A percentile compares a stretch with the other conserved stretches of the same genome.
These are phyloP conservation scores for Pachydiplax longipennis DNA, from an alignment of 2,888 invertebrate genomes.

Conservation along the genomic window DNA sequence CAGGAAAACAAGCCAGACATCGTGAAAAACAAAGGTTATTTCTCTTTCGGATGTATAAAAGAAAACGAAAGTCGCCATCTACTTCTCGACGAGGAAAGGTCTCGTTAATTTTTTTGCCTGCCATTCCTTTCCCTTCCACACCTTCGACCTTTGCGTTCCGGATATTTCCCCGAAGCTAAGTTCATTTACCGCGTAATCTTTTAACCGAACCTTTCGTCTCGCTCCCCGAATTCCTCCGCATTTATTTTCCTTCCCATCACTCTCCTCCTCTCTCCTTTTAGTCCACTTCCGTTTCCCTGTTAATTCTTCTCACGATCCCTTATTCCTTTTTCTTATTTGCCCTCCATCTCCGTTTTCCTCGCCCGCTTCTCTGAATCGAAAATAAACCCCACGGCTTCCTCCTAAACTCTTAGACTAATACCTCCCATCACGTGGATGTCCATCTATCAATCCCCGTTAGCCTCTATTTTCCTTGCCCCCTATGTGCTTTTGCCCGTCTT, in stretches of 20 bases:
- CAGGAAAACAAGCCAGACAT: neutral
- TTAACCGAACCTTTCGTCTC: neutral
- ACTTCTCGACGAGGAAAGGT: neutral
- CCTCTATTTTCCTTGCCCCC: neutral
- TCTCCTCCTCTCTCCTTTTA: conserved; percentile 45
- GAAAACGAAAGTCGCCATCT: neutral
- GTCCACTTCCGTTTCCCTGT: conserved; percentile 40
- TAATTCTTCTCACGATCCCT: conserved; percentile 29
- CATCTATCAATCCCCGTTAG: neutral
- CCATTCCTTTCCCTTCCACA: neutral
- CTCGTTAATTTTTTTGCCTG: neutral
- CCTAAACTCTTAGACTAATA: neutral
- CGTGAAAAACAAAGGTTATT: neutral
- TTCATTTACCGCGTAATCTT: neutral
- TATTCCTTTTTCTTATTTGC: conserved; percentile 5
- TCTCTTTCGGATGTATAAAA: neutral
- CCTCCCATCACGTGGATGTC: neutral
- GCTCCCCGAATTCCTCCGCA: neutral
- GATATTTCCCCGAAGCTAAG: neutral
- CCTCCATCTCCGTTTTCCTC: neutral
- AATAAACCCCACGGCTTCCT: neutral
- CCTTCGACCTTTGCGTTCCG: neutral
- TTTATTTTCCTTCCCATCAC: neutral
- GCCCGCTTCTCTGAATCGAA: too few species aligned
- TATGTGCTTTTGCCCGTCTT: too few species aligned